Evolutionary conservation across 2,797 vertebrate genomes (phyloP), one percentile per base, ranked within the genome.

Genomic region (Arrhamphus sclerolepis): DNA sequence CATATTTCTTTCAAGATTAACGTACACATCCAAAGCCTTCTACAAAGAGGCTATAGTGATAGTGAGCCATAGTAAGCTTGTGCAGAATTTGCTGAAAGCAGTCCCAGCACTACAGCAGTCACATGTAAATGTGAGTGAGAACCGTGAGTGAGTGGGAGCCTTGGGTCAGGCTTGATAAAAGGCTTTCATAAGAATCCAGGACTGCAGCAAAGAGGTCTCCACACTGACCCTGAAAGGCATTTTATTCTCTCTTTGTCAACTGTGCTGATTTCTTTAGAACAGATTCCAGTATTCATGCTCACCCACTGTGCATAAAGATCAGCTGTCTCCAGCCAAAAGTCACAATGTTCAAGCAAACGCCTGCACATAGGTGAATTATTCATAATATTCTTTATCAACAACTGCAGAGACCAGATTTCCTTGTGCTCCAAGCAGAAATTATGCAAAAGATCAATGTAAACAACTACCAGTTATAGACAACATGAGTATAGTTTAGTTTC

Each of bases 111-210:
- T 75, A 46, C 43, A 67, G 72, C 56, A 34, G 63, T 66, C 22
- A 59, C 46, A 73, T 56, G 26, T 8, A 70, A 39, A 11, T 66
- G 43, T 31, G 46, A 63, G 63, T 51, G 54, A 70, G 53, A 60
- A 56, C 58, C 44, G 40, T 52, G 38, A 21, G 24, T 26, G 24
- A 26, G 24, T 26, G 24, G 53, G 57, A 53, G 69, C 53, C 29
- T 48, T 21, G 19, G 69, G 68, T 70, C 62, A 51, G 18, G 52
- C 44, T 53, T 50, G 55, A 24, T 81, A 77, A 89, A 80, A 76
- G 70, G 70, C 56, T 78, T 60, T 49, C 53, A 77, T 67, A 72
- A 71, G 75, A 49, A 60, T 61, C 34, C 34, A 38, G 34, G 14
- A 13, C 31, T 11, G 31, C 31, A 34, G 31, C 31, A 34, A 34